These are phyloP conservation scores for Cottus gobio DNA, from an alignment of 2,113 vertebrate genomes.

Conservation along the genomic window DNA sequence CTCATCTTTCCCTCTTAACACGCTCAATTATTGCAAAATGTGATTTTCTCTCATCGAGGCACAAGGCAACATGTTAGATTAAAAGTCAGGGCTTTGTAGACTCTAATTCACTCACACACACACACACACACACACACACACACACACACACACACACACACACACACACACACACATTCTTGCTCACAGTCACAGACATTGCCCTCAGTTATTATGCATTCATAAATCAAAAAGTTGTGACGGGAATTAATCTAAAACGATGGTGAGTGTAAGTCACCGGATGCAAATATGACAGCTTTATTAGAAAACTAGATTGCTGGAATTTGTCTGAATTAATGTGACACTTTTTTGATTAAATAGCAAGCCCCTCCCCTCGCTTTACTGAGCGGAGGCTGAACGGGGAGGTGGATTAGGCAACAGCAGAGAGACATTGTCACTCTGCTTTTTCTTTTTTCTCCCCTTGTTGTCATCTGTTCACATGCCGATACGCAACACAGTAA, in stretches of 20 bases:
- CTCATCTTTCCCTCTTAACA: slow-evolving; percentile 56
- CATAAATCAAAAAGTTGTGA: slow-evolving; percentile 79
- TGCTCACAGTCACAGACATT: slow-evolving; percentile 49
- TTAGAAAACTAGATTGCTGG: slow-evolving; percentile 78
- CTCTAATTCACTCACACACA: slow-evolving; percentile 4
- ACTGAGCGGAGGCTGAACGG: slow-evolving; percentile 12
- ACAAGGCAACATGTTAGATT: slow-evolving; percentile 61
- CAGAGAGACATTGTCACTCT: slow-evolving; percentile 23
- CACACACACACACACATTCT: slow-evolving; percentile 5
- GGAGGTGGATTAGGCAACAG: slow-evolving; percentile 29
- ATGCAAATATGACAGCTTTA: slow-evolving; percentile 82
- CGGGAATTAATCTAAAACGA: slow-evolving; percentile 77
- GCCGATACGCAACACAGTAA: background rate
- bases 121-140: slow-evolving; percentile 10
- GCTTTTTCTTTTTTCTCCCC: background rate
- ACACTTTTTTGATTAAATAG: slow-evolving; percentile 74
- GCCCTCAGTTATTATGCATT: slow-evolving; percentile 71
- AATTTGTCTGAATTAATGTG: slow-evolving; percentile 81
- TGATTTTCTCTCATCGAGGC: slow-evolving; percentile 52
- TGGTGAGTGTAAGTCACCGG: slow-evolving; percentile 76
- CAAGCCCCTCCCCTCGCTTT: background rate
- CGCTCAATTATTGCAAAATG: slow-evolving; percentile 59
- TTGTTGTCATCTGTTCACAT: background rate
- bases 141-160: background rate
- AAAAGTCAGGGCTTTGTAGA: slow-evolving; percentile 52